phyloP scores from a whole-genome alignment of 2,113 vertebrate species.

The Melanostigma gelatinosum region DNA sequence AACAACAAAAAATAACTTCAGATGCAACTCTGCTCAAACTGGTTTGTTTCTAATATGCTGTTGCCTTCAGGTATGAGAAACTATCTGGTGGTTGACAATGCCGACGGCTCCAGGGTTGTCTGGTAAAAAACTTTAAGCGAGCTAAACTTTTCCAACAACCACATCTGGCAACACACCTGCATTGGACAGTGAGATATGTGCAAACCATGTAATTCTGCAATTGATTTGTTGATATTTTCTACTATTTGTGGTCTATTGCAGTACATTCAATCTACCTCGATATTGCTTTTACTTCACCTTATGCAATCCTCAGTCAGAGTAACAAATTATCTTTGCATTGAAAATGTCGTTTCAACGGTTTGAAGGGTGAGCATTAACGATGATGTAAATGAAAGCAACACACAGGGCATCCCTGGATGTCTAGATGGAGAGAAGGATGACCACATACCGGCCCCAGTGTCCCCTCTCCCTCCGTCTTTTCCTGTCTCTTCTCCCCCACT shows the following conservation, averaged over 20 bases:
- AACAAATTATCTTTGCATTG: background rate
- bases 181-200: background rate
- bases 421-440: constrained; percentile 19
- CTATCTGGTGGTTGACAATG: background rate
- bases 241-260: too few relatives aligned
- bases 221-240: background rate
- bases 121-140: background rate
- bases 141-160: background rate
- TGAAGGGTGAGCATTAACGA: background rate
- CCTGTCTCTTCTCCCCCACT: constrained; percentile 50
- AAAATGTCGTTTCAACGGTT: background rate
- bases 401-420: background rate
- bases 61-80: background rate
- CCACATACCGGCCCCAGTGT: constrained; percentile 40
- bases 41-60: background rate
- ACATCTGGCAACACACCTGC: background rate
- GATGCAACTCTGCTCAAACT: background rate
- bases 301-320: background rate
- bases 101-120: too few relatives aligned
- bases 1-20: background rate
- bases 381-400: background rate
- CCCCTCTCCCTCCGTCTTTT: constrained; percentile 24
- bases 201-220: background rate
- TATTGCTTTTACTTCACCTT: background rate
- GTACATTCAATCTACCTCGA: background rate